Evolutionary conservation across 2,888 invertebrate genomes (phyloP).

Genomic region (Drosophila limbata): DNA sequence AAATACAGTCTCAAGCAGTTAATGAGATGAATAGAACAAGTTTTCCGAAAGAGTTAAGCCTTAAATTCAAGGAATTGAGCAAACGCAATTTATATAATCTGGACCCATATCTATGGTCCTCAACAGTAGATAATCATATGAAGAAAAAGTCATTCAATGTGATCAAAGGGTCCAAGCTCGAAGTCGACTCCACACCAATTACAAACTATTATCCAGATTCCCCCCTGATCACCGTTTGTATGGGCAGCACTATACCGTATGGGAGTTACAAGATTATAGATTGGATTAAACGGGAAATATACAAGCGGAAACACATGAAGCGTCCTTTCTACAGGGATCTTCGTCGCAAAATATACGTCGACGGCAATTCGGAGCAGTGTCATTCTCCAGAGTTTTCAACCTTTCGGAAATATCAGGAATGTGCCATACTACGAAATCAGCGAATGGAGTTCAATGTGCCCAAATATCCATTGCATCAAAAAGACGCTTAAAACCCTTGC

Average conservation of each 20-base stretch:
- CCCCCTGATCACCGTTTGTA: slow-evolving; percentile 25
- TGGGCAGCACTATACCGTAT: slow-evolving; percentile 36
- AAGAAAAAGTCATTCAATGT: not conserved
- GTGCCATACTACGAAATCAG: slow-evolving; percentile 51
- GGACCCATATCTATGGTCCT: not conserved
- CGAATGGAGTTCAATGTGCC: slow-evolving; percentile 50
- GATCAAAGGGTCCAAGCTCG: not conserved
- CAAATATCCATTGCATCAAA: slow-evolving; percentile 42
- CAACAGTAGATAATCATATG: not conserved
- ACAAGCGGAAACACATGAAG: not conserved
- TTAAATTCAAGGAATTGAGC: not conserved
- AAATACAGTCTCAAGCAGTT: not conserved
- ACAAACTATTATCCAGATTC: slow-evolving; percentile 29
- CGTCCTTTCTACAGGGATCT: slow-evolving; percentile 26
- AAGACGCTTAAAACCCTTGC: not conserved
- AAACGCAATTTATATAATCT: not conserved
- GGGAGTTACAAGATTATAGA: slow-evolving; percentile 10
- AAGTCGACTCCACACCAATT: slow-evolving; percentile 1
- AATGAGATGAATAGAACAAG: not conserved
- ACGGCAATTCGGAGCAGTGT: slow-evolving; percentile 43
- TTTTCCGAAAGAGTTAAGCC: not conserved
- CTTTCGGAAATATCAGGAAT: slow-evolving; percentile 41
- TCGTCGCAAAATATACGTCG: slow-evolving; percentile 31
- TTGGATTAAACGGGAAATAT: slow-evolving; percentile 38
- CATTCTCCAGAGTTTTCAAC: slow-evolving; percentile 12